These are phyloP conservation scores for Phrynosoma blainvillii DNA, from an alignment of 2,113 vertebrate species.

Conservation along the genomic window DNA sequence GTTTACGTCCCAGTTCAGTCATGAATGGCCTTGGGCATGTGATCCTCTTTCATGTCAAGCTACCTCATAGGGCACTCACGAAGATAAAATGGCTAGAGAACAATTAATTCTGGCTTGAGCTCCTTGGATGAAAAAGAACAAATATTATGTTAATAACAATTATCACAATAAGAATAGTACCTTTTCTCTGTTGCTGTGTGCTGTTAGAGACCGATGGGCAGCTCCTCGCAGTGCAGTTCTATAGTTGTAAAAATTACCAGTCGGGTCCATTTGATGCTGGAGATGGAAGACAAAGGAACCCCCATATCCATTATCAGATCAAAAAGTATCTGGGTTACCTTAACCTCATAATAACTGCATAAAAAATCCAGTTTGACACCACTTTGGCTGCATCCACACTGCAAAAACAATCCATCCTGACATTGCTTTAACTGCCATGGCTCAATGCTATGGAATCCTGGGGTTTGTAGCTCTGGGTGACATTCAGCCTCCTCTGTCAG, in stretches of 20 bases:
- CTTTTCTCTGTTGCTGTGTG: conserved; percentile 81
- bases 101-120: neutral
- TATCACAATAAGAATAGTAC: conserved; percentile 41
- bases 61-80: no score
- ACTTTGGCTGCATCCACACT: no score
- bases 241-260: conserved; percentile 83
- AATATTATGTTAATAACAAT: neutral
- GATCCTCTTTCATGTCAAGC: no score
- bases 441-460: no score
- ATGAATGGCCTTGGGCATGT: neutral
- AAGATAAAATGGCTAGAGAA: no score
- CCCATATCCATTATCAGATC: accelerated
- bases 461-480: no score
- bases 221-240: conserved; percentile 78
- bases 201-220: conserved; percentile 76
- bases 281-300: conserved; percentile 7
- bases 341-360: neutral
- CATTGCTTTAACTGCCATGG: no score
- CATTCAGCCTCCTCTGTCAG: no score
- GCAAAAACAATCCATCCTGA: no score
- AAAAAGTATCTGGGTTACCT: neutral
- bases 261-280: conserved; percentile 85
- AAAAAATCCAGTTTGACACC: no score
- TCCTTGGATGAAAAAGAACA: no score
- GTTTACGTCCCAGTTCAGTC: neutral